phyloP scores from a whole-genome alignment of 1,140 invertebrate species.

The Antheraea pernyi region DNA sequence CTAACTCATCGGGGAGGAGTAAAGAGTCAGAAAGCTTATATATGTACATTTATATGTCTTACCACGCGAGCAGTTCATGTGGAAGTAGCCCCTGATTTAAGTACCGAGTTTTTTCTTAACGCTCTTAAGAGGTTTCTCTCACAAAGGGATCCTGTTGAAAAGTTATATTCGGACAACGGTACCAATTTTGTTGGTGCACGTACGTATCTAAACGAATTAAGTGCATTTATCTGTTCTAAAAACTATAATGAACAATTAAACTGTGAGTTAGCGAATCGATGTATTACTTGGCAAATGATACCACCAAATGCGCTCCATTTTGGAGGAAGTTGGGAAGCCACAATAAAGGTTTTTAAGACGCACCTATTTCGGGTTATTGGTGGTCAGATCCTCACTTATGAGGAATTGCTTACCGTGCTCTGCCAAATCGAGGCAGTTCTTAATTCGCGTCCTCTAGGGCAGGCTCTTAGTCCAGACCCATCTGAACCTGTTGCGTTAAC shows the following conservation, averaged over 20 bases:
- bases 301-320: constrained; percentile 6
- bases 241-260: neutral
- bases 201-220: neutral
- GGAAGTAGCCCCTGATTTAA: neutral
- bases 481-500: constrained; percentile 17
- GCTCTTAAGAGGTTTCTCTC: neutral
- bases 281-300: constrained; percentile 2
- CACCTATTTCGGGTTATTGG: constrained; percentile 19
- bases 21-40: neutral
- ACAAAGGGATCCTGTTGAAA: neutral
- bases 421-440: constrained; percentile 20
- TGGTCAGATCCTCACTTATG: constrained; percentile 24
- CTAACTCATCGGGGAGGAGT: neutral
- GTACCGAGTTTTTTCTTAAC: too few relatives aligned
- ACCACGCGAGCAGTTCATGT: neutral
- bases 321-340: constrained; percentile 7
- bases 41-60: neutral
- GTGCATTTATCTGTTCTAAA: neutral
- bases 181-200: neutral
- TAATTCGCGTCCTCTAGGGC: constrained; percentile 13
- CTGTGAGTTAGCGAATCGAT: neutral
- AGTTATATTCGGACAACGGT: neutral
- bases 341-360: neutral
- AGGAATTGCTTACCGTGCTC: constrained; percentile 12
- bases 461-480: constrained; percentile 10